Evolutionary conservation across 1,140 invertebrate genomes (phyloP), one percentile per base, ranked within the genome.

Genomic region (Camponotus pennsylvanicus): DNA sequence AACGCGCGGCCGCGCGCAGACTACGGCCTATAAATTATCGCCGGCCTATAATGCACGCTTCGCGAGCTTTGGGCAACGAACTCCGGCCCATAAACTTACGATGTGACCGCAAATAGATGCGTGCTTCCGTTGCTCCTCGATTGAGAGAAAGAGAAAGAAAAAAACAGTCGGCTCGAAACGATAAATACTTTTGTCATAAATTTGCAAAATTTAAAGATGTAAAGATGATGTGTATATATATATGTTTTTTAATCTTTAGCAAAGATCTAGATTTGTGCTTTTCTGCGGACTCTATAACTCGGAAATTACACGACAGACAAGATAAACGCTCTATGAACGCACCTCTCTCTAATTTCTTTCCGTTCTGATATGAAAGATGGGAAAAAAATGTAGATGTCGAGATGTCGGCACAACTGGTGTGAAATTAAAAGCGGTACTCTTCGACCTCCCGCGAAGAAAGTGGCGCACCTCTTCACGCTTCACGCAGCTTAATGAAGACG

Each of bases 401-500:
- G 32, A 55, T 42, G 37, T 40, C 71, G 71, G 52, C 21, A 49
- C 57, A 69, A 70, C 77, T 40, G 70, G 84, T 71, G 86, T 87
- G 85, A 89, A 88, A 90, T 92, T 86, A 89, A 88, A 92, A 85
- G 66, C 80, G 82, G 78, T 59, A 63, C 34, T 63, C 69, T 77
- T 66, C 80, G 88, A 91, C 92, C 87, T 77, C 49, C 64, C 82
- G 59, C 21, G 76, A 87, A 80, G 85, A 82, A 66, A 61, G 85
- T 73, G 67, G 52, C 18, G 83, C 66, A 64, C 49, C 57, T 69
- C 64, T 37, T 78, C 84, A 64, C 49, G 66, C 59, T 49, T 87
- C 79, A n/a, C 59, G 42, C 64, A 32, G 80, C 76, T 73, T 92
- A 86, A 92, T 92, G 86, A 92, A 92, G 92, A 91, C 85, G 84